Evolutionary conservation across 1,140 invertebrate species (phyloP).

Genomic region (Fopius arisanus): DNA sequence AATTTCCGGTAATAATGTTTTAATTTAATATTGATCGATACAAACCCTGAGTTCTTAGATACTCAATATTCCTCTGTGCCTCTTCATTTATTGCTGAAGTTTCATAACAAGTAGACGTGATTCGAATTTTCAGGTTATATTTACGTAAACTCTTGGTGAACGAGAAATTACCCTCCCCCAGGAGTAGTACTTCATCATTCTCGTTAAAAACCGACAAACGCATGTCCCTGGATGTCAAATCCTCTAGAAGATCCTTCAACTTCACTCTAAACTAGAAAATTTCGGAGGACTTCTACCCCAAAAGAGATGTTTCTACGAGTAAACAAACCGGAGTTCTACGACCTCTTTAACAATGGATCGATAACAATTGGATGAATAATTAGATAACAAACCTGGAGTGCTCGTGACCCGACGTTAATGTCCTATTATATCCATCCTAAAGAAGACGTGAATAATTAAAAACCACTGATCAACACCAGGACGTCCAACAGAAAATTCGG

Average conservation of each 20-base stretch:
- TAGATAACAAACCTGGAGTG: not conserved
- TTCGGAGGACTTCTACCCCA: not conserved
- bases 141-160: conserved; percentile 62
- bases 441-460: not conserved
- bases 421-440: not conserved
- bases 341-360: not conserved
- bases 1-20: not conserved
- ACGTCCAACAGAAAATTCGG: too few species aligned
- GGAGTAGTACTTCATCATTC: conserved; percentile 54
- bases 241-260: not conserved
- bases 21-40: conserved; percentile 27
- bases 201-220: conserved; percentile 45
- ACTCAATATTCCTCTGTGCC: conserved; percentile 49
- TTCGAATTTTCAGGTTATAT: conserved; percentile 44
- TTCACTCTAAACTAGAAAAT: not conserved
- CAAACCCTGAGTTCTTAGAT: conserved; percentile 51
- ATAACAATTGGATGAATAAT: not conserved
- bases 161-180: conserved; percentile 71
- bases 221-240: conserved; percentile 40
- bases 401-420: not conserved
- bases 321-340: not conserved
- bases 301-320: not conserved
- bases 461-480: not conserved
- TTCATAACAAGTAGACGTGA: conserved; percentile 56
- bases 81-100: conserved; percentile 30